Evolutionary conservation across 2,797 vertebrate species (phyloP).

Genomic region (Microctenopoma lineatum): DNA sequence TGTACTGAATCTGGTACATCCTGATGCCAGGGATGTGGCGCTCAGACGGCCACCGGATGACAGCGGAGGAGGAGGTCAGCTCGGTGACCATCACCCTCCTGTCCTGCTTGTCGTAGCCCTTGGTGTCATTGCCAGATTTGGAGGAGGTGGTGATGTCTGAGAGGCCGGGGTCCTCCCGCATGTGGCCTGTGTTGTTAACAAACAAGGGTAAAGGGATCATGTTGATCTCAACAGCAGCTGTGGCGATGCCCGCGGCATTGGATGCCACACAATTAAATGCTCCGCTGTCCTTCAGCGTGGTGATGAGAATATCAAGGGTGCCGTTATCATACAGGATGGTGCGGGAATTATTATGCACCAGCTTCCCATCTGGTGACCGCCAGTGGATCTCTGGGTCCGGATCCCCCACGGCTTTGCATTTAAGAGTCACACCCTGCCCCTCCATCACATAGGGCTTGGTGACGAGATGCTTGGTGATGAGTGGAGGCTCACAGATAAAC

Average conservation of each 20-base stretch:
- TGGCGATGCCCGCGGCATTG: constrained; percentile 93
- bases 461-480: constrained; percentile 88
- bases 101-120: constrained; percentile 88
- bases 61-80: constrained; percentile 89
- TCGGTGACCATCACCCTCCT: constrained; percentile 88
- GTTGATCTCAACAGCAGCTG: constrained; percentile 88
- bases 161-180: constrained; percentile 90
- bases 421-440: constrained; percentile 90
- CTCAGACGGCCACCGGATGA: constrained; percentile 93
- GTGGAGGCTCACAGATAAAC: constrained; percentile 90
- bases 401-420: constrained; percentile 92
- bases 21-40: constrained; percentile 92
- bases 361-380: constrained; percentile 91
- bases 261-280: constrained; percentile 94
- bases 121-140: constrained; percentile 87
- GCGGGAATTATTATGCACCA: constrained; percentile 92
- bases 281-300: constrained; percentile 92
- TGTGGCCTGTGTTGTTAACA: constrained; percentile 88
- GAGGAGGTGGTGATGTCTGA: constrained; percentile 93
- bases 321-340: constrained; percentile 89
- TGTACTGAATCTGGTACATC: constrained; percentile 98
- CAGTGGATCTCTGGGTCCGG: constrained; percentile 93
- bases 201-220: constrained; percentile 91
- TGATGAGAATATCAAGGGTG: constrained; percentile 92
- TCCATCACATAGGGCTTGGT: constrained; percentile 90